Conservation (phyloP, 2,797 vertebrate genomes). For the Phalloptychus januarius region DNA sequence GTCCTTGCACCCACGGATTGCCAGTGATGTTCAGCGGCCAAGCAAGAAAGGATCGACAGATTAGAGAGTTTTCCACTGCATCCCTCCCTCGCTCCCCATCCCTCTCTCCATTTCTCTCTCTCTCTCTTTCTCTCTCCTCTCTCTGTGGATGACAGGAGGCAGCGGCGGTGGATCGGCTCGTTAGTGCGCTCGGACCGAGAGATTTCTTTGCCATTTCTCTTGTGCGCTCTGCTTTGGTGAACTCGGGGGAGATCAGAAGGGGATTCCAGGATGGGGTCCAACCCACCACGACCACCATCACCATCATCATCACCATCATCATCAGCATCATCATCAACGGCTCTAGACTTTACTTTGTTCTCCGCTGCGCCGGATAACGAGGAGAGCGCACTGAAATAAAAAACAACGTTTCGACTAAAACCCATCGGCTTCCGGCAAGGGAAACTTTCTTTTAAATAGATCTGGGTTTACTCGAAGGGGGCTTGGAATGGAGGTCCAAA, state of each 20-base stretch:
- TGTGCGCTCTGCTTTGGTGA: constrained; percentile 39
- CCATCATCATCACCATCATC: constrained; percentile 22
- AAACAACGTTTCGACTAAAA: constrained; percentile 10
- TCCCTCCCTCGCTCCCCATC: constrained; percentile 2
- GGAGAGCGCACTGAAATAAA: constrained; percentile 55
- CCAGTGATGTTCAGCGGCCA: constrained; percentile 68
- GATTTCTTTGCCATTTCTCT: constrained; percentile 11
- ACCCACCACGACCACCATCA: constrained; percentile 30
- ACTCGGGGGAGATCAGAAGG: constrained; percentile 33
- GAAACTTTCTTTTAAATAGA: constrained; percentile 55
- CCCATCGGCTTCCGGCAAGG: constrained; percentile 27
- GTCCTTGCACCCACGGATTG: constrained; percentile 49
- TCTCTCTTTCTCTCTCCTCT: constrained; percentile 10
- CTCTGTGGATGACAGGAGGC: constrained; percentile 44
- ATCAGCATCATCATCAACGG: constrained; percentile 29
- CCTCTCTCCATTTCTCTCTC: constrained; percentile 17
- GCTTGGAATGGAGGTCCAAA: constrained; percentile 83
- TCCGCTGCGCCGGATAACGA: constrained; percentile 63
- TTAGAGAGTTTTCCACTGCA: constrained; percentile 51
- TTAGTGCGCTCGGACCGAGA: constrained; percentile 39
- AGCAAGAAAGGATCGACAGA: constrained; percentile 58
- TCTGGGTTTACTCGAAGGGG: constrained; percentile 20
- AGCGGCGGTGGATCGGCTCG: constrained; percentile 40
- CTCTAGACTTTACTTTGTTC: constrained; percentile 62
- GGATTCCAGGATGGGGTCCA: constrained; percentile 65